Conservation (phyloP, 1,140 invertebrate genomes). For the Proctacanthus coquilletti region DNA sequence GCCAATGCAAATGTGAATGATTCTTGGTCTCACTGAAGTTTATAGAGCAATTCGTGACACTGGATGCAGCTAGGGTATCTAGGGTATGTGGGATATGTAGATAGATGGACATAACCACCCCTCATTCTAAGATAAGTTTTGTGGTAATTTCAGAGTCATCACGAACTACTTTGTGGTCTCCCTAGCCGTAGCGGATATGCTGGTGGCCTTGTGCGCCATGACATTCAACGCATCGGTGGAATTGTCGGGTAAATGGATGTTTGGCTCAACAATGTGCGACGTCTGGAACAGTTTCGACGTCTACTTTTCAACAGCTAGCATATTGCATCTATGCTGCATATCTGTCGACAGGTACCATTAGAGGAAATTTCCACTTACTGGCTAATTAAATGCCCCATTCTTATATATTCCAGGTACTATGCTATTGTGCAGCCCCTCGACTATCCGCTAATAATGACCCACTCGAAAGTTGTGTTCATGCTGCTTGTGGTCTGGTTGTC, state of each 20-base stretch:
- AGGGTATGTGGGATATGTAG: too few species aligned
- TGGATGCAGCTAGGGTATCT: too few species aligned
- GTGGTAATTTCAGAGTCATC: conserved; percentile 41
- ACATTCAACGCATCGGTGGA: conserved; percentile 85
- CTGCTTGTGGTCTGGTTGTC: conserved; percentile 79
- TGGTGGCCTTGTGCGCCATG: conserved; percentile 86
- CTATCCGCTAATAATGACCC: conserved; percentile 79
- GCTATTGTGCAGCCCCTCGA: conserved; percentile 80
- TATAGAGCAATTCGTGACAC: too few species aligned
- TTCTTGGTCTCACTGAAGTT: too few species aligned
- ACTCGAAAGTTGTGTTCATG: conserved; percentile 56
- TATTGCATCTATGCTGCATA: conserved; percentile 83
- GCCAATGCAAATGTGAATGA: too few species aligned
- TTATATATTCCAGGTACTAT: conserved; percentile 50
- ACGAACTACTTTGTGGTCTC: conserved; percentile 96
- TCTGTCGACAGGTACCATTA: conserved; percentile 56
- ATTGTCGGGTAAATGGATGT: conserved; percentile 68
- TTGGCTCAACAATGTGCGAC: conserved; percentile 83
- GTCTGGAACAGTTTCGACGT: conserved; percentile 93
- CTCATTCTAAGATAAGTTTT: too few species aligned
- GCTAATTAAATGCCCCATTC: too few species aligned
- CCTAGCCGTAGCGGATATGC: conserved; percentile 73
- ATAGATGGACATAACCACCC: too few species aligned
- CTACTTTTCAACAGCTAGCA: conserved; percentile 78
- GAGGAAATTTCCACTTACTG: too few species aligned